phyloP scores from a whole-genome alignment of 2,888 invertebrate genomes.

The Elysia crispata region DNA sequence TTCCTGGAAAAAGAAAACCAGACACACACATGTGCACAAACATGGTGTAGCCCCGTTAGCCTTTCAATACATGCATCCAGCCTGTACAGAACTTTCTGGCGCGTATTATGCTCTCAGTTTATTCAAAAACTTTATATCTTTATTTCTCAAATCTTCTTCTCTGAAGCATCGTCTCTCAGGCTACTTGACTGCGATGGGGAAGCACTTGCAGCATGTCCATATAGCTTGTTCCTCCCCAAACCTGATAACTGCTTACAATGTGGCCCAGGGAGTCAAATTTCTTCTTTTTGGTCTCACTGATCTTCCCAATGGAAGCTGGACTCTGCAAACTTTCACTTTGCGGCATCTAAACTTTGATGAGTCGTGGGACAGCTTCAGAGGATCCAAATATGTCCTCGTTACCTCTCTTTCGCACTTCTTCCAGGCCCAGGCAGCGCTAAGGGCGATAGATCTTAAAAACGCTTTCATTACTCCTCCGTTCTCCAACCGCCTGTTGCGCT shows the following conservation, averaged over 20 bases:
- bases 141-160: not conserved
- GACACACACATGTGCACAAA: too few species aligned
- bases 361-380: constrained; percentile 40
- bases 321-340: constrained; percentile 30
- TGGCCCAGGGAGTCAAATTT: constrained; percentile 23
- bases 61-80: too few species aligned
- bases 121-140: not conserved
- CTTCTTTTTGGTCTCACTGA: constrained; percentile 20
- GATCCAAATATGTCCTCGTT: constrained; percentile 33
- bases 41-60: too few species aligned
- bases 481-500: constrained; percentile 28
- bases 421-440: constrained; percentile 4
- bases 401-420: constrained; percentile 24
- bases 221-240: constrained; percentile 38
- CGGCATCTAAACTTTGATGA: constrained; percentile 35
- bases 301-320: not conserved
- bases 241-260: constrained; percentile 36
- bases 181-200: constrained; percentile 33
- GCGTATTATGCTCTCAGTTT: not conserved
- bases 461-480: constrained; percentile 36
- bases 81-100: too few species aligned
- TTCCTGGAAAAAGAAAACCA: too few species aligned
- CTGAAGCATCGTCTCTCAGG: constrained; percentile 12
- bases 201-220: constrained; percentile 26
- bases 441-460: constrained; percentile 9